Base-by-base conservation (phyloP, 1,140 invertebrate genomes). In the Artemia franciscana region DNA sequence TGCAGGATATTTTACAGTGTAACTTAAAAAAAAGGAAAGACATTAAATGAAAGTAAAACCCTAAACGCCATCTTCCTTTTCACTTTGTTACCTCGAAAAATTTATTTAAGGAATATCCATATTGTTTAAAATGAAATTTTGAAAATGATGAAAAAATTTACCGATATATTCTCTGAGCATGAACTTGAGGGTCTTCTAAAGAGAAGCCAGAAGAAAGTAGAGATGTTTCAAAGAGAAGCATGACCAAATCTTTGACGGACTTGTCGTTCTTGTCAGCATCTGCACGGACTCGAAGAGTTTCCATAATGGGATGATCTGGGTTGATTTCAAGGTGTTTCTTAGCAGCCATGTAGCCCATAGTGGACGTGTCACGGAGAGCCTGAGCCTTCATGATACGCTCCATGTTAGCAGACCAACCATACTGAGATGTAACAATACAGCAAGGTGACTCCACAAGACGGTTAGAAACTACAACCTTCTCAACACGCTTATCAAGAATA, bases 301-400 rank as follows among this genome's bases (percentile, higher is more conserved):
- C 90, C 26, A 98, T 81, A 68, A 98, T 91, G 5, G 91, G 78
- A 76, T 98, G 93, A 70, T 97, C 91, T 15, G 94, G 92, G 73
- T 98, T 98, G 72, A 98, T 91, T 76, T 98, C 94, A 4, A 98
- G 76, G 67, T 96, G 89, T 74, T 97, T 97, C 74, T 88, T 90
- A 58, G 91, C 91, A 15, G 91, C 86, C 93, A 97, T 97, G 77
- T 98, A 98, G 58, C 91, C 90, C 91, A 97, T 94, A 61, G 94
- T 96, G 18, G 88, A 90, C 0, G 90, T 88, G 69, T 98, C 94
- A 24, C 90, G 76, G 0, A 96, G 78, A 28, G 91, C 91, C 73
- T 96, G 91, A 0, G 93, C 94, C 74, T 98, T 98, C 93, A 98
- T 98, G 75, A 98, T 98, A 62, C 94, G 82, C 72, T 98, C 95